These are phyloP conservation scores for Chlorodrepanis virens DNA, from an alignment of 2,113 vertebrate genomes.

Conservation along the genomic window DNA sequence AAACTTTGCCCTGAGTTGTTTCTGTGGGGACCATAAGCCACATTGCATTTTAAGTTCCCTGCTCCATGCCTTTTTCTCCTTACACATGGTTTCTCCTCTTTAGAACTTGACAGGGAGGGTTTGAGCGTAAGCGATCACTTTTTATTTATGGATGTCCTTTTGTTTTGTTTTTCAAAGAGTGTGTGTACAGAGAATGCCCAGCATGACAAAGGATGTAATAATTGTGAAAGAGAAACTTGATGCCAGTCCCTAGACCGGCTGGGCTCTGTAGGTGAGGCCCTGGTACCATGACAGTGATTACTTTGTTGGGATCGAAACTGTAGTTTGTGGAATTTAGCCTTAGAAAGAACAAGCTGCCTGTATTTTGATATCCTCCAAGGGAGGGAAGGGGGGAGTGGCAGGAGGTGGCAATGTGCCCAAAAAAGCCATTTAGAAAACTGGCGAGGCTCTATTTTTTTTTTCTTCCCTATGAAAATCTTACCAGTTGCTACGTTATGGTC, in stretches of 20 bases:
- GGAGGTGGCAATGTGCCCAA: background rate
- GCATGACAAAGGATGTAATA: background rate
- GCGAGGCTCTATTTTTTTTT: background rate
- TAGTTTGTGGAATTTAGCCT: background rate
- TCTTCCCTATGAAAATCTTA: background rate
- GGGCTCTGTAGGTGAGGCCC: background rate
- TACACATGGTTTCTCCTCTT: background rate
- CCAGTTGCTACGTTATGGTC: background rate
- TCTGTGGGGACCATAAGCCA: background rate
- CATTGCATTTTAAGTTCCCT: background rate
- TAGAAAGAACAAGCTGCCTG: slow-evolving; percentile 5
- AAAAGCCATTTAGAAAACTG: slow-evolving; percentile 37
- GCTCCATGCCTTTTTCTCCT: background rate
- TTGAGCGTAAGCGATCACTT: background rate
- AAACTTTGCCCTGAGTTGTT: slow-evolving; percentile 21
- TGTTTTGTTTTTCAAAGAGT: background rate
- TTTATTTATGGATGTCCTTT: background rate
- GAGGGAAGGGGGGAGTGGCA: background rate
- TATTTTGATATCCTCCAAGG: background rate
- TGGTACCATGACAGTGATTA: background rate
- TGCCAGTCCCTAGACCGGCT: background rate
- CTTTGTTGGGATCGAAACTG: background rate
- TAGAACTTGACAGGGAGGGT: background rate
- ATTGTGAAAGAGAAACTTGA: slow-evolving; percentile 24
- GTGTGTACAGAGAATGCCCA: background rate